Evolutionary conservation across 1,140 invertebrate genomes (phyloP).

Genomic region (Sipha flava): DNA sequence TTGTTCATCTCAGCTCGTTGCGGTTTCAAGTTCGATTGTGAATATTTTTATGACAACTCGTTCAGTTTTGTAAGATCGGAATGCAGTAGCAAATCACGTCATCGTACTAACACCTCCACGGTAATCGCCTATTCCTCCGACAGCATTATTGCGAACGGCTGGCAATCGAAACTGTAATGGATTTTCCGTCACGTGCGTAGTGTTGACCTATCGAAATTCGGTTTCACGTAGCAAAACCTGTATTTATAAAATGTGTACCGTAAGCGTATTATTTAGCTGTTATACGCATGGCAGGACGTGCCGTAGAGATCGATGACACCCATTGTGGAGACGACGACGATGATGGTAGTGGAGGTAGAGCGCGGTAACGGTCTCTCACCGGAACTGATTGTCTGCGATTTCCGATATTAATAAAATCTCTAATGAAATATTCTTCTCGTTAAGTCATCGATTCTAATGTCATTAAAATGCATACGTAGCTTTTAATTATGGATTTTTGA

Average conservation of each 20-base stretch:
- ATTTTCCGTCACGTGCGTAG: background rate
- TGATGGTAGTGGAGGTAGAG: background rate
- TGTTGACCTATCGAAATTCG: background rate
- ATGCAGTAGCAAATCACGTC: no score
- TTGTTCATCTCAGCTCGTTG: background rate
- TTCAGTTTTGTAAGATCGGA: no score
- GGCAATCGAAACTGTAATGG: no score
- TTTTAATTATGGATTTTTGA: background rate
- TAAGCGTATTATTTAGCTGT: background rate
- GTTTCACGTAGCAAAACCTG: background rate
- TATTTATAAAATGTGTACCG: background rate
- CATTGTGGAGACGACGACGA: background rate
- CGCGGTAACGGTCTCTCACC: background rate
- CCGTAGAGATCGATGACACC: conserved; percentile 30
- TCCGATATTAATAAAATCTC: background rate
- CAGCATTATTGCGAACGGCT: no score
- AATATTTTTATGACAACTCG: no score
- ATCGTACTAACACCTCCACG: no score
- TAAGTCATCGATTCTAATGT: background rate
- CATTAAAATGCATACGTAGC: background rate
- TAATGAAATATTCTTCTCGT: background rate
- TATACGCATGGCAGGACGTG: conserved; percentile 27
- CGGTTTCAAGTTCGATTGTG: no score
- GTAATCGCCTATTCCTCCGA: no score
- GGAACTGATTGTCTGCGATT: background rate